Conservation (phyloP, 2,888 invertebrate genomes). For the Harpalus rubripes region DNA sequence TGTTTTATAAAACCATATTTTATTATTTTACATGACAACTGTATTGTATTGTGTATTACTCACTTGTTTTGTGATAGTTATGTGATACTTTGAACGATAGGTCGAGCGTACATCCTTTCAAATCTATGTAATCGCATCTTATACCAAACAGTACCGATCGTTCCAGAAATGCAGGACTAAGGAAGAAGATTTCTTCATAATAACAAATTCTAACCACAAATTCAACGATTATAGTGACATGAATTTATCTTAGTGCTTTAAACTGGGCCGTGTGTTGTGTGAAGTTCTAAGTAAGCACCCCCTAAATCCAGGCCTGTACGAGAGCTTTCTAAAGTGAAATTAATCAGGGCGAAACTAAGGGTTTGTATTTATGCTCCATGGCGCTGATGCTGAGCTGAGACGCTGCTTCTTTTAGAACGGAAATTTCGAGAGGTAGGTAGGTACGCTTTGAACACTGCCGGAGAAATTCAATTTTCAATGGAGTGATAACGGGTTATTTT, state of each 20-base stretch:
- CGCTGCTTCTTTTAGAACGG: slow-evolving; percentile 31
- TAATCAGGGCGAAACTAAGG: slow-evolving; percentile 60
- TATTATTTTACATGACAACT: too few relatives aligned
- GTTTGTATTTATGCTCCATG: slow-evolving; percentile 32
- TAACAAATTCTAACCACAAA: not conserved
- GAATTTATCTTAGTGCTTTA: not conserved
- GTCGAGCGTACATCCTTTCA: too few relatives aligned
- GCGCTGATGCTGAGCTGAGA: slow-evolving; percentile 4
- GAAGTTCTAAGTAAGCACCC: not conserved
- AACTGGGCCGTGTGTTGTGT: not conserved
- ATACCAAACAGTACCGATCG: too few relatives aligned
- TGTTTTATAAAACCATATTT: too few relatives aligned
- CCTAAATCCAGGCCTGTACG: not conserved
- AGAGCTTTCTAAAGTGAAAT: slow-evolving; percentile 55
- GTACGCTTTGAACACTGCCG: slow-evolving; percentile 9
- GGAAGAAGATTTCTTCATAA: too few relatives aligned
- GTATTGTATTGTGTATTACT: too few relatives aligned
- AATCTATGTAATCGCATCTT: too few relatives aligned
- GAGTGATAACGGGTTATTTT: slow-evolving; percentile 39
- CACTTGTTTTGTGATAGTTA: too few relatives aligned
- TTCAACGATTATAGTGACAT: not conserved
- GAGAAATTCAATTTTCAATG: slow-evolving; percentile 44
- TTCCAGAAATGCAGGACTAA: too few relatives aligned
- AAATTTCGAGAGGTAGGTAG: not conserved
- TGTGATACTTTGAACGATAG: too few relatives aligned